phyloP scores from a whole-genome alignment of 2,888 invertebrate species.

The Nysson spinosus region DNA sequence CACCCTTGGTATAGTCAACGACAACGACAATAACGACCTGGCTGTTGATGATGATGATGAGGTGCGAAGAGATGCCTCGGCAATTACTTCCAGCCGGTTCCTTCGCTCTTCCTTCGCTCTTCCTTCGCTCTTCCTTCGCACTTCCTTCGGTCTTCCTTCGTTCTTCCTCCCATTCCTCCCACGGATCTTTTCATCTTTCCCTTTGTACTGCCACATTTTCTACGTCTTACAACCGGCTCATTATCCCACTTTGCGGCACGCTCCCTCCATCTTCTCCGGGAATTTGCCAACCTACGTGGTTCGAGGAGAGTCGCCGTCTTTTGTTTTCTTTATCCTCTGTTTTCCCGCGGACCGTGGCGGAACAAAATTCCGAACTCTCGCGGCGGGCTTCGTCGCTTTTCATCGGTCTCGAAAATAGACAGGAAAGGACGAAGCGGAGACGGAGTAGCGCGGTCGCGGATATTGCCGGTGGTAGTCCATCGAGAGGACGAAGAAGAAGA shows the following conservation, averaged over 20 bases:
- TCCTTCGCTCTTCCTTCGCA: constrained; percentile 26
- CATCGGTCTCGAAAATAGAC: constrained; percentile 35
- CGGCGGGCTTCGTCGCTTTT: constrained; percentile 7
- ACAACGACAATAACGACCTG: constrained; percentile 65
- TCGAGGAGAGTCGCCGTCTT: no score
- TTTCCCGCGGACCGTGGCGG: no score
- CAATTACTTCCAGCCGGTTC: constrained; percentile 69
- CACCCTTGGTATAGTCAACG: constrained; percentile 52
- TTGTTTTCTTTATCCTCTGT: no score
- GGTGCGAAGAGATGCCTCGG: constrained; percentile 77
- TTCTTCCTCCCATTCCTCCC: background rate
- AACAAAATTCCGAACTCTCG: background rate
- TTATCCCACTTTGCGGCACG: no score
- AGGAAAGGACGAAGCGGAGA: constrained; percentile 6
- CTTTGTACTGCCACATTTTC: no score
- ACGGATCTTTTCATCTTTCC: no score
- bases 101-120: constrained; percentile 33
- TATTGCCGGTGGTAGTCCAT: constrained; percentile 33
- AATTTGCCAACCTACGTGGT: no score
- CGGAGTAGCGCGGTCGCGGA: constrained; percentile 8
- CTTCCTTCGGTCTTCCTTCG: background rate
- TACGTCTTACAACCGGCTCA: no score
- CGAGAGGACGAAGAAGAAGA: constrained; percentile 10
- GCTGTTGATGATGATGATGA: constrained; percentile 77
- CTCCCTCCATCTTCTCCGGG: no score